Base-by-base conservation (phyloP, 2,113 vertebrate genomes). In the Hyla sarda region DNA sequence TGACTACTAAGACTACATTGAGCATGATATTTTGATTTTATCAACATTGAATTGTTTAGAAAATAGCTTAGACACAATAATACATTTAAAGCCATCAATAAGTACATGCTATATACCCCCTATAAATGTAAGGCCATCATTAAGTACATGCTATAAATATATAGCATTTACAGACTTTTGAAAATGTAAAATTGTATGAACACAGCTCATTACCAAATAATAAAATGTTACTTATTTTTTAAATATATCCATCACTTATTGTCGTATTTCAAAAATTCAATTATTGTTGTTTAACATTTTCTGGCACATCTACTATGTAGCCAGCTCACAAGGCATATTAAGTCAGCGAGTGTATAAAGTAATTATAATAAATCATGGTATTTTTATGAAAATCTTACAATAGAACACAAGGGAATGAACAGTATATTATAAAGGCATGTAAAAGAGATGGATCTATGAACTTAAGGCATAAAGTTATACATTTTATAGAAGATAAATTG, bases 261-360 rank as follows among this genome's bases (percentile, higher is more conserved):
- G 32, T 17, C 19, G 5, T 71, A 23, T 41, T 11, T 71, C 67
- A 71, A 71, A 71, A 71, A 71, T 71, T 71, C 67, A 23, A 71
- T 71, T 71, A 71, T 71, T 71, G 19, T 37, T 41, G 32, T 71
- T 71, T 71, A 71, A 71, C 9, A 19, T 41, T 41, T 41, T 41
- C 67, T 71, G 67, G 32, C 67, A 71, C 34, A 37, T 41, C 30
- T 19, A 9, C 67, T 37, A 7, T 41, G 32, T 41, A 71, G 9
- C 67, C 3, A 1, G 67, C 34, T 71, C 34, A 2, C 67, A 41
- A 71, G 67, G 67, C 34, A 71, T 37, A 71, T 71, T 71, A 71
- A 71, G 67, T 71, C 32, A 71, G 67, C 67, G 41, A 71, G 67
- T 37, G 67, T 41, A 71, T 71, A 71, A 71, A 71, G 34, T 37